Base-by-base conservation (phyloP, 2,888 invertebrate genomes). In the Xestobium rufovillosum region DNA sequence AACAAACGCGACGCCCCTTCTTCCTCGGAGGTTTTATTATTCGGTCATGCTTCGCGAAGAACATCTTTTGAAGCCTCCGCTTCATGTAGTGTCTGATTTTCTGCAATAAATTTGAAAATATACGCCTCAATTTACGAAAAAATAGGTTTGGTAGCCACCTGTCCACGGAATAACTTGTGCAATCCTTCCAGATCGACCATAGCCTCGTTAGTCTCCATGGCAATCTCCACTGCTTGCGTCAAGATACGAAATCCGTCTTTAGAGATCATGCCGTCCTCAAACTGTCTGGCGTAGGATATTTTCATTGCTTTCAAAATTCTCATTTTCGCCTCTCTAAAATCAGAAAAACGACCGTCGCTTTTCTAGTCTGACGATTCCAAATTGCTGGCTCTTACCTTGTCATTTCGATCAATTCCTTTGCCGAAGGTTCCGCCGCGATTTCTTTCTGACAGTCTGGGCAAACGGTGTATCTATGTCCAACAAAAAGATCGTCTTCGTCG, bases 211-310 rank as follows among this genome's bases (percentile, higher is more conserved):
- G 66, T 64, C 36, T 73, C 73, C 1, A 69, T 67, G 0, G 71
- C 70, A 1, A 67, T 63, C 23, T 73, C 72, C 1, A 71, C 68
- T 0, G 70, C 68, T 33, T 73, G 73, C 4, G 71, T 69, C 10
- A 78, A 53, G 1, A 69, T 61, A 27, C 71, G 58, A 1, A 76
- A 72, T 1, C 74, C 74, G 3, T 75, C 71, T 38, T 74, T 70
- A 27, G 75, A 72, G 41, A 78, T 63, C 60, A 77, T 71, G 0
- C 78, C 77, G 35, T 74, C 73, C 47, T 76, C 76, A 47, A 71
- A 76, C 53, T 78, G 78, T 1, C 74, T 61, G 74, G 76, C 74
- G 49, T 74, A 77, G 0, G 75, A 76, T 48, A 76, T 76, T 60
- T 75, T 76, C 54, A 75, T 61, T 0, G 76, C 73, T 58, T 76